Evolutionary conservation across 1,140 invertebrate genomes (phyloP).

Genomic region (Solenopsis fugax): DNA sequence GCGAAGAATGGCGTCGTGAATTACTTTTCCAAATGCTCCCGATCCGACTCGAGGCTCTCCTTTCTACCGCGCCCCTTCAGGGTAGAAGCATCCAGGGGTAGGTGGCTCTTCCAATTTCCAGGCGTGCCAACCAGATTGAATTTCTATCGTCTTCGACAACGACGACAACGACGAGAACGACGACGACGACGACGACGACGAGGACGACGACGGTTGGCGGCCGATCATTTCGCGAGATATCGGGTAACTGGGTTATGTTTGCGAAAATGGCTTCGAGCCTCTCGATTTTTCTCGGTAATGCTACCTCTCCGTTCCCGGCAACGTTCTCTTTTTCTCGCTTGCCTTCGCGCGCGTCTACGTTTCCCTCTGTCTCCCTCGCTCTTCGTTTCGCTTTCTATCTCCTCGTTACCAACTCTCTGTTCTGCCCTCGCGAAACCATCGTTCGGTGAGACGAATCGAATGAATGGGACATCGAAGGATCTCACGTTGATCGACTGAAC

Average conservation of each 20-base stretch:
- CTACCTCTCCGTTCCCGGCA: slow-evolving; percentile 24
- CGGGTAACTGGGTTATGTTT: slow-evolving; percentile 80
- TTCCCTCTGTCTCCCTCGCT: neutral
- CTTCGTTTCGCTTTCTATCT: slow-evolving; percentile 24
- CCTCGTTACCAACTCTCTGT: slow-evolving; percentile 39
- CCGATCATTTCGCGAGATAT: slow-evolving; percentile 81
- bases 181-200: slow-evolving; percentile 37
- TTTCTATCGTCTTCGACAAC: slow-evolving; percentile 79
- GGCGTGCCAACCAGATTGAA: slow-evolving; percentile 83
- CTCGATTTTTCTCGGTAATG: slow-evolving; percentile 72
- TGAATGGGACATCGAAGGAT: slow-evolving; percentile 59
- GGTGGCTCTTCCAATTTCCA: slow-evolving; percentile 82
- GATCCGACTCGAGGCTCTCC: slow-evolving; percentile 62
- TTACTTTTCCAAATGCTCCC: slow-evolving; percentile 77
- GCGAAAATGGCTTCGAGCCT: slow-evolving; percentile 75
- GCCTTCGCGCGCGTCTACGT: neutral
- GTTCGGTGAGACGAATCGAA: slow-evolving; percentile 65
- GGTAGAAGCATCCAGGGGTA: slow-evolving; percentile 75
- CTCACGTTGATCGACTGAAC: slow-evolving; percentile 65
- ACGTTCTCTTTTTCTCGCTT: neutral
- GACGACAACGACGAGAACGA: slow-evolving; percentile 56
- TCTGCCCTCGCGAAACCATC: slow-evolving; percentile 53
- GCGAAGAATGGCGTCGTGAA: slow-evolving; percentile 76
- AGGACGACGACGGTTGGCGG: slow-evolving; percentile 64
- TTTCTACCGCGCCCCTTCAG: slow-evolving; percentile 62